Conservation (phyloP, 2,113 vertebrate genomes). For the Colaptes auratus region DNA sequence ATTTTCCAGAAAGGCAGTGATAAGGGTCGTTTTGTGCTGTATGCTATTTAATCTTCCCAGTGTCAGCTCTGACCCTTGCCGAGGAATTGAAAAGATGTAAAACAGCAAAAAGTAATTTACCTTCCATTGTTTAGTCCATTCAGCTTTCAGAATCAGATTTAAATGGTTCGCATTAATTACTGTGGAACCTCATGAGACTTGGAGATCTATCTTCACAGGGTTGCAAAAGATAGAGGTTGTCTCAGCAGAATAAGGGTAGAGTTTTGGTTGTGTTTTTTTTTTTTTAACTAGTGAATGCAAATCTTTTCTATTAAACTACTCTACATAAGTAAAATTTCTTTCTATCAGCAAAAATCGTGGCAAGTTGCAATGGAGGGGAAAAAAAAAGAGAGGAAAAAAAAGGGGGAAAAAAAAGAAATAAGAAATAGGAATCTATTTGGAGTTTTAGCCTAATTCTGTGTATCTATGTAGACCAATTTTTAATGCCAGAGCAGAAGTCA, state of each 20-base stretch:
- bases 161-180: slow-evolving; percentile 74
- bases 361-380: neutral
- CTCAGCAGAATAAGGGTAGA: slow-evolving; percentile 14
- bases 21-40: slow-evolving; percentile 64
- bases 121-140: slow-evolving; percentile 71
- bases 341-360: neutral
- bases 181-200: slow-evolving; percentile 49
- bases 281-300: neutral
- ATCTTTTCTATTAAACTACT: neutral
- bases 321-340: neutral
- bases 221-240: slow-evolving; percentile 32
- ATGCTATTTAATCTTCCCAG: slow-evolving; percentile 61
- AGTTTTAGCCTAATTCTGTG: neutral
- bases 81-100: slow-evolving; percentile 68
- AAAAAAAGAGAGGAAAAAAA: neutral
- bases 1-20: slow-evolving; percentile 60
- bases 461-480: neutral
- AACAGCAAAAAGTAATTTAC: slow-evolving; percentile 69
- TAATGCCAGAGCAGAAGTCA: neutral
- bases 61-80: slow-evolving; percentile 55
- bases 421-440: neutral
- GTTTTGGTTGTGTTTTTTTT: neutral
- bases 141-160: slow-evolving; percentile 70
- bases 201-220: slow-evolving; percentile 11
- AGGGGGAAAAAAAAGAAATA: neutral